These are phyloP conservation scores for Probosciger aterrimus DNA, from an alignment of 2,113 vertebrate genomes.

Conservation along the genomic window DNA sequence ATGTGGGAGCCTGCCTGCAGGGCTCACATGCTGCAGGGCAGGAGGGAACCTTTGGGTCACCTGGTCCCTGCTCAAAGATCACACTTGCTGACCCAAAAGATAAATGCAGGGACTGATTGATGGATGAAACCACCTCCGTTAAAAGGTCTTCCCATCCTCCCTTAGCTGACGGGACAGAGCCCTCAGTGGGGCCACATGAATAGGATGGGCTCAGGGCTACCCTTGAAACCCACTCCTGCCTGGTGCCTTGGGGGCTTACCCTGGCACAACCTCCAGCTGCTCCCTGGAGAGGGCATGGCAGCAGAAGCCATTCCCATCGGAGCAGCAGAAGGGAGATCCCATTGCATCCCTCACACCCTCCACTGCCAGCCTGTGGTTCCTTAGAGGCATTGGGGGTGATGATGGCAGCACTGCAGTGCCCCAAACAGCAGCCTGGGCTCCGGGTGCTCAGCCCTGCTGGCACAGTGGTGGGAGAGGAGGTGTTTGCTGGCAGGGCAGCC, in stretches of 20 bases:
- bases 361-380: not conserved
- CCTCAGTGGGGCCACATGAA: not conserved
- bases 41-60: not conserved
- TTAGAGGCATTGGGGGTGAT: not conserved
- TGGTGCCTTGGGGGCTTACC: accelerated
- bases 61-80: accelerated
- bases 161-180: not conserved
- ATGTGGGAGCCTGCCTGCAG: not conserved
- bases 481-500: not conserved
- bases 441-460: not conserved
- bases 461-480: not conserved
- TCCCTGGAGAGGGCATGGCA: accelerated
- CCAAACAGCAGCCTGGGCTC: accelerated
- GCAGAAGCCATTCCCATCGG: not conserved
- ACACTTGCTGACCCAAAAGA: not conserved
- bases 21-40: not conserved
- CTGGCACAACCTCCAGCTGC: not conserved
- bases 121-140: not conserved
- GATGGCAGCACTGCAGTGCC: not conserved
- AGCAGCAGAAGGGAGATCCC: not conserved
- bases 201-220: not conserved
- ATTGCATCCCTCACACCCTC: not conserved
- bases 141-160: not conserved
- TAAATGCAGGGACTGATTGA: not conserved
- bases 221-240: not conserved